Percentiles rank a stretch among this genome's conserved stretches.
Evolutionary conservation across 2,113 vertebrate species (phyloP).

Genomic region (Platanista minor): DNA sequence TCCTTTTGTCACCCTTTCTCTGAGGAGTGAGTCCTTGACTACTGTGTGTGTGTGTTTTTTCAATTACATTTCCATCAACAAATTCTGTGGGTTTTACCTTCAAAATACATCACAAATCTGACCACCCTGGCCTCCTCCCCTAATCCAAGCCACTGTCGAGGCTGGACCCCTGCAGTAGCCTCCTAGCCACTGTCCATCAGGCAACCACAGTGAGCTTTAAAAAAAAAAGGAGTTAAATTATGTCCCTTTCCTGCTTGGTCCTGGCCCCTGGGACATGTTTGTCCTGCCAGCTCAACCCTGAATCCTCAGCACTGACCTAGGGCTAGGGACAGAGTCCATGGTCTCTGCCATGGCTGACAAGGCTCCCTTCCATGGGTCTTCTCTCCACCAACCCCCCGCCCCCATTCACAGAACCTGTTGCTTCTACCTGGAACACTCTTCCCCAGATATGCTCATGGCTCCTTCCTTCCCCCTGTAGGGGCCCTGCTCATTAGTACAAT

Average conservation of each 20-base stretch:
- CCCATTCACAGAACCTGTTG: background rate
- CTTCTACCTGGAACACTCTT: background rate
- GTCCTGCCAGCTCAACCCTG: background rate
- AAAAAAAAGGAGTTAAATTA: background rate
- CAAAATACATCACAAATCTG: background rate
- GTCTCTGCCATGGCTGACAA: background rate
- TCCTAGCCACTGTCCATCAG: too few relatives aligned
- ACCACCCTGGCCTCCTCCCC: background rate
- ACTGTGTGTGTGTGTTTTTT: background rate
- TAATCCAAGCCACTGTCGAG: background rate
- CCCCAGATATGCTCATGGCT: background rate
- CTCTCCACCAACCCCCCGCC: too few relatives aligned
- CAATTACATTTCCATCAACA: background rate
- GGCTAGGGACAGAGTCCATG: background rate
- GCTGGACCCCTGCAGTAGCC: background rate
- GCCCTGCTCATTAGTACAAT: background rate
- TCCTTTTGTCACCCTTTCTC: background rate
- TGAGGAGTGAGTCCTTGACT: background rate
- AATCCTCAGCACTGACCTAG: background rate
- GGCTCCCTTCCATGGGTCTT: background rate
- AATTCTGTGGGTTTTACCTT: background rate
- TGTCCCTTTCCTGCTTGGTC: background rate
- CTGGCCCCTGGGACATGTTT: too few relatives aligned
- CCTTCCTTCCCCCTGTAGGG: background rate
- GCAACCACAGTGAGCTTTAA: background rate